Base-by-base conservation (phyloP, 92 coral and sea anemone species). In the Zoanthus sansibaricus region DNA sequence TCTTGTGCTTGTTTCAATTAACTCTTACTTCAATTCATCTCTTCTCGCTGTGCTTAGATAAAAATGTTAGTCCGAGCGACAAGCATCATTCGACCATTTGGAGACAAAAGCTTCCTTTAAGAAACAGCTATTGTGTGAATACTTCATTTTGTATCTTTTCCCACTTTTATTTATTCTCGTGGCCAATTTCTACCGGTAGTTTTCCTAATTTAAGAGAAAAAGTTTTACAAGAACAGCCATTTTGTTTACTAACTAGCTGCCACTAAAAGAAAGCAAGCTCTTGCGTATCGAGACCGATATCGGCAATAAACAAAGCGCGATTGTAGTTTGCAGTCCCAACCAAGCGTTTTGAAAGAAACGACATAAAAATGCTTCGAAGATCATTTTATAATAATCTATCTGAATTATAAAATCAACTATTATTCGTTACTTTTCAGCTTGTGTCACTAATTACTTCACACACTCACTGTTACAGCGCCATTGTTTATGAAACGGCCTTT, bases 61-160 rank as follows among this genome's bases (percentile, higher is more conserved):
- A n/a, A n/a, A n/a, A n/a, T n/a, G n/a, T n/a, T n/a, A n/a, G n/a
- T n/a, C n/a, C n/a, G n/a, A n/a, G n/a, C n/a, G 72, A 33, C 72
- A 17, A 68, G 72, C 31, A 16, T 68, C 72, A 68, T 68, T 16
- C 72, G 72, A 16, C 72, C 72, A 68, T 68, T 16, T 68, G 72
- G 5, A 20, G 31, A 68, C 31, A 68, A 68, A 68, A 68, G 31
- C 72, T 68, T 68, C 72, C 72, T 68, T 68, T 68, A 20, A 68
- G 72, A 68, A 16, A 68, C 72, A 68, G 72, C 72, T 68, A 68
- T 68, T 68, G 37, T 69, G 74, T 20, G 37, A 69, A 69, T 37
- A 68, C 72, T 68, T 67, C 72, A 67, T 67, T 67, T 67, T 67
- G 72, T 67, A 67, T 67, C 59, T 54, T 54, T 54, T 54, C 15